Evolutionary conservation across 1,140 invertebrate genomes (phyloP), one percentile per base, ranked within the genome.

Genomic region (Eciton burchellii): DNA sequence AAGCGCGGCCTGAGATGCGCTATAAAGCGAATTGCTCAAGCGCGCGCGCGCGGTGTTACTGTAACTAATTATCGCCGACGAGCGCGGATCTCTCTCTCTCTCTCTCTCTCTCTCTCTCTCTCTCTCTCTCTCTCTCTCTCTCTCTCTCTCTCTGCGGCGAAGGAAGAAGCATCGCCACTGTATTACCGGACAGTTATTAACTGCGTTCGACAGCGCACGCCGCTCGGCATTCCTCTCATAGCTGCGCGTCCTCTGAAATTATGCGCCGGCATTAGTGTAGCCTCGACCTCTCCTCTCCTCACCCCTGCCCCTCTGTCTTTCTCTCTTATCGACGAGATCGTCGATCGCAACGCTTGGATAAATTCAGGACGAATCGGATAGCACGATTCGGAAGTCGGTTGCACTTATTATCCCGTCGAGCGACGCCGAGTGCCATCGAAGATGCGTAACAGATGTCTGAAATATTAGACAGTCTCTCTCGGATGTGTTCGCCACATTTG

Each of bases 111-210:
- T n/a, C n/a, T n/a, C n/a, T n/a, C n/a, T n/a, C n/a, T n/a, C n/a
- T n/a, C n/a, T n/a, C n/a, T n/a, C n/a, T n/a, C n/a, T n/a, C n/a
- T n/a, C n/a, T n/a, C n/a, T n/a, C n/a, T n/a, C n/a, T n/a, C n/a
- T n/a, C n/a, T n/a, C n/a, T n/a, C n/a, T n/a, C n/a, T n/a, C 71
- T 56, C 56, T 62, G 35, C 35, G 16, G 16, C 54, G 83, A 85
- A 82, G 35, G 35, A 35, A 86, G 83, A 85, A 86, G 57, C 62
- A 29, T 76, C 70, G 81, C 63, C 79, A 65, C 57, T 62, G 49
- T 86, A 57, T 86, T 83, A 79, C 72, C 60, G 79, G 81, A 87
- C 84, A 86, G 85, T 86, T 87, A 87, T 88, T 88, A 88, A 87
- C 68, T 73, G 85, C 82, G 74, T 86, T 87, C 68, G 73, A 87